Percentiles rank a stretch among this genome's conserved stretches.
These are phyloP conservation scores for Rhinatrema bivittatum DNA, from an alignment of 2,797 vertebrate genomes.

Conservation along the genomic window DNA sequence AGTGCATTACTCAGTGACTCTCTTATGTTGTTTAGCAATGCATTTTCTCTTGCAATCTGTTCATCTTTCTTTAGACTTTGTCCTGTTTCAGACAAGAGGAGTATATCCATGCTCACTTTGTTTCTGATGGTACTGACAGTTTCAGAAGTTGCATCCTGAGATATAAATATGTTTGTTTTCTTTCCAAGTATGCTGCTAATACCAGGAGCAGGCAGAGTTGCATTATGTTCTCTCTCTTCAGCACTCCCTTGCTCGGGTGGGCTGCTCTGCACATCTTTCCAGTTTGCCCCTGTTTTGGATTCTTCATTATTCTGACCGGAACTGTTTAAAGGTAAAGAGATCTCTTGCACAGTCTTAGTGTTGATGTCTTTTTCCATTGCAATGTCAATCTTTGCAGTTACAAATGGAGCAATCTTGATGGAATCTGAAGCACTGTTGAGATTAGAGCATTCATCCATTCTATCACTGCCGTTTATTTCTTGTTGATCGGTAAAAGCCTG, in stretches of 20 bases:
- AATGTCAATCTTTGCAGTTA: constrained; percentile 3
- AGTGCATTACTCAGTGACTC: constrained; percentile 19
- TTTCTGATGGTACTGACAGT: not conserved
- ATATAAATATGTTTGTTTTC: constrained; percentile 5
- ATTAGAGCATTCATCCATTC: not conserved
- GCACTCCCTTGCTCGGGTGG: constrained; percentile 4
- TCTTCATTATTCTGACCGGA: constrained; percentile 4
- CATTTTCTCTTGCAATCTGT: constrained; percentile 24
- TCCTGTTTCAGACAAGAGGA: constrained; percentile 12
- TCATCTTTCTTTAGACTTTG: constrained; percentile 15
- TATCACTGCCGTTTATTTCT: not conserved
- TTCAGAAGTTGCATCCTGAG: constrained; percentile 13
- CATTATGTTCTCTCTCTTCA: constrained; percentile 7
- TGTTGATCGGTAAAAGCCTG: not conserved
- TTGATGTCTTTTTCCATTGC: constrained; percentile 10
- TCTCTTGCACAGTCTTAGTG: not conserved
- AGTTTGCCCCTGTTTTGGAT: constrained; percentile 3
- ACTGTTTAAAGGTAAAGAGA: no score
- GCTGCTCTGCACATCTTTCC: not conserved
- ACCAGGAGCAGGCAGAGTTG: not conserved
- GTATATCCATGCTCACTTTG: constrained; percentile 11
- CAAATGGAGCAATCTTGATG: not conserved
- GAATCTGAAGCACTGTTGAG: not conserved
- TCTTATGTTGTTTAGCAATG: constrained; percentile 26
- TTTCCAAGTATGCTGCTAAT: not conserved